Base-by-base conservation (phyloP, 2,888 invertebrate genomes). In the Himalopsyche kuldschensis region DNA sequence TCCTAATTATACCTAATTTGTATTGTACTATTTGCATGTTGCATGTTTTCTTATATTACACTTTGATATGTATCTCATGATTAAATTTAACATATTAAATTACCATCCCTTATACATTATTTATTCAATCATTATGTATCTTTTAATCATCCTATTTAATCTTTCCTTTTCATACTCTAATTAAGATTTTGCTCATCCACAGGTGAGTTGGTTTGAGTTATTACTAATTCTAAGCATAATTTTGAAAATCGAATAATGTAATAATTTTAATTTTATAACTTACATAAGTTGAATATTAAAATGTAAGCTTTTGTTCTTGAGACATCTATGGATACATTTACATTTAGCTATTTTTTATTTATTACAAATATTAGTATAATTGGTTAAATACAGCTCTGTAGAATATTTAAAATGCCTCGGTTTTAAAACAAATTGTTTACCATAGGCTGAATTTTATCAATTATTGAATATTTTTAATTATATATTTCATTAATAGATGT, bases 191-290 rank as follows among this genome's bases (percentile, higher is more conserved):
- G 63, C 69, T 80, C 80, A 84, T 86, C 83, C 82, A 84, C 83
- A 82, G 84, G 84, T 86, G 78, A 84, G 82, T 83, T 41, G 55
- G 80, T 82, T 80, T 77, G 41, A 80, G 55, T 55, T 83, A 27
- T 77, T 80, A 17, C 35, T 83, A 31, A 24, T 15, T 48, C 2
- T 78, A 82, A 78, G 17, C 17, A 32, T 76, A 35, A 35, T 10
- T 35, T 35, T 41, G n/a, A 41, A 20, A 6, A 8, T n/a, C n/a
- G n/a, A 78, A 20, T 6, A 30, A 75, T 2, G 2, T 27, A n/a
- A n/a, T 32, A 30, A 15, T 75, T 24, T 27, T n/a, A 27, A 75
- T 75, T n/a, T 75, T 30, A 15, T 15, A 15, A 31, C 31, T 76
- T 31, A n/a, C n/a, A n/a, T n/a, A 76, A 76, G 31, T 0, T 0